Evolutionary conservation across 2,797 vertebrate genomes (phyloP).

Genomic region (Micromesistius poutassou): DNA sequence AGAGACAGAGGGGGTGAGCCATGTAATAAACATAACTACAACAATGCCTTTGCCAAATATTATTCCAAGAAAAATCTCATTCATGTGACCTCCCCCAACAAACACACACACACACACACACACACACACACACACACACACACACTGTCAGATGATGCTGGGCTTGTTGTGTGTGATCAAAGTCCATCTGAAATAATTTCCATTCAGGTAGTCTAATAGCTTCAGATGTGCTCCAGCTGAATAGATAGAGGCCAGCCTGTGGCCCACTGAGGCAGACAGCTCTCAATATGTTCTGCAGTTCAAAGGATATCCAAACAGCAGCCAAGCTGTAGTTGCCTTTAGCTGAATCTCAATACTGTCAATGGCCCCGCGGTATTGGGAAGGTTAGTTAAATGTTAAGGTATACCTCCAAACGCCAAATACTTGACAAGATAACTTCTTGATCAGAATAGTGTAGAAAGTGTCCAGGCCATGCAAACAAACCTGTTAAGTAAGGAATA

Average conservation of each 20-base stretch:
- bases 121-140: background rate
- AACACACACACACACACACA: background rate
- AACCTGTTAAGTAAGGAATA: too few relatives aligned
- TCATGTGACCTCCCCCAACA: background rate
- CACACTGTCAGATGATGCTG: slow-evolving; percentile 14
- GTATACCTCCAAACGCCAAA: background rate
- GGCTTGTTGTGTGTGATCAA: slow-evolving; percentile 30
- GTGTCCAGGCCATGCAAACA: background rate
- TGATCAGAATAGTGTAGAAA: background rate
- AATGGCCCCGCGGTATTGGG: background rate
- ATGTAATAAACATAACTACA: background rate
- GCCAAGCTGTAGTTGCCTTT: background rate
- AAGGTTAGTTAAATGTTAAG: background rate
- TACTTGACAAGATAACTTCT: background rate
- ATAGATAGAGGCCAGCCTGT: slow-evolving; percentile 51
- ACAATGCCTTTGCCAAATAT: slow-evolving; percentile 1
- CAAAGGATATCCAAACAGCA: background rate
- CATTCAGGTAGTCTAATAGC: slow-evolving; percentile 33
- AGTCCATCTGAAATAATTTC: slow-evolving; percentile 45
- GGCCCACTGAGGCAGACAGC: slow-evolving; percentile 31
- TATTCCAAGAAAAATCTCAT: slow-evolving; percentile 4
- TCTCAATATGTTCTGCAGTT: background rate
- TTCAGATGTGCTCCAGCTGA: slow-evolving; percentile 36
- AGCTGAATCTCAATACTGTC: background rate
- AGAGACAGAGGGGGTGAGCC: background rate